A percentile compares a stretch with the other conserved stretches of the same genome.
These are phyloP conservation scores for Scrobipalpa atriplicella DNA, from an alignment of 2,888 invertebrate species.

Conservation along the genomic window DNA sequence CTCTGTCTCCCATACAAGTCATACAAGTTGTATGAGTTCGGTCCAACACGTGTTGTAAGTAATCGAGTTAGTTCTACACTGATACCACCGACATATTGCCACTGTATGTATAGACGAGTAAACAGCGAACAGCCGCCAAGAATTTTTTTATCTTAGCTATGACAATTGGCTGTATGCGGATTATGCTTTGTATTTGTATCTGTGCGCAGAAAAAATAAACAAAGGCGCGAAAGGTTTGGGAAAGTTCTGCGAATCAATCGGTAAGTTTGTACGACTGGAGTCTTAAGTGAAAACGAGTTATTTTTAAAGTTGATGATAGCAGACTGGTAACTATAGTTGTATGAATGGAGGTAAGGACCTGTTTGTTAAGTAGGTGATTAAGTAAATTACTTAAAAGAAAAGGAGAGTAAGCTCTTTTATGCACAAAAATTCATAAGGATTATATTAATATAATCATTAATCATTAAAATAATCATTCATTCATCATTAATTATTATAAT, in stretches of 20 bases:
- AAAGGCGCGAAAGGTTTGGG: neutral
- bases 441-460: too few species aligned
- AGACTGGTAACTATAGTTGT: too few species aligned
- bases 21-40: neutral
- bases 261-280: neutral
- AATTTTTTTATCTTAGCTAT: neutral
- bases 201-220: neutral
- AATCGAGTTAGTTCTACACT: neutral
- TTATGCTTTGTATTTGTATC: too few species aligned
- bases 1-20: slow-evolving; percentile 5
- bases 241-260: neutral
- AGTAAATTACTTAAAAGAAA: too few species aligned
- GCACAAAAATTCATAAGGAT: too few species aligned
- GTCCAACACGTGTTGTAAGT: slow-evolving; percentile 1
- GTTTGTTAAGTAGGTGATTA: too few species aligned
- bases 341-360: too few species aligned
- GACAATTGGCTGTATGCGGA: neutral
- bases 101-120: neutral
- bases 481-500: too few species aligned
- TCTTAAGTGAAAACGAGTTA: neutral
- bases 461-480: too few species aligned
- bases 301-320: too few species aligned
- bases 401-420: too few species aligned
- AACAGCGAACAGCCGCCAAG: too few species aligned
- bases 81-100: neutral